Evolutionary conservation across 1,140 invertebrate genomes (phyloP), one percentile per base, ranked within the genome.

Genomic region (Aplysia californica): DNA sequence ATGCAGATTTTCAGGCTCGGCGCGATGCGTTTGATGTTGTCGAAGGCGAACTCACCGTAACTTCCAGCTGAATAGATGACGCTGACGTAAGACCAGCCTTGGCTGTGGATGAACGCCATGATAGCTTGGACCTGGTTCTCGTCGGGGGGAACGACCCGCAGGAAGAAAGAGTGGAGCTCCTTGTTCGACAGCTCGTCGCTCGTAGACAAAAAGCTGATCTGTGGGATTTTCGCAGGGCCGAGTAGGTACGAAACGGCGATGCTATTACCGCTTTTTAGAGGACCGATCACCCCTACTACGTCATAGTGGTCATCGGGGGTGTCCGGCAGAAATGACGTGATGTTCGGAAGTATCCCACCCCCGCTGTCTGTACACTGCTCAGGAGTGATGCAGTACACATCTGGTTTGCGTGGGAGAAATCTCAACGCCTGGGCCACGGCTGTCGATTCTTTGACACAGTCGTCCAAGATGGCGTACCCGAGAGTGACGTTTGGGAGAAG

Each of bases 101-200:
- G 91, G 23, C 76, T 89, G 84, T 74, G 88, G 35, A 93, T 90
- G 67, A 94, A 92, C 84, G 93, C 93, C 15, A 93, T 92, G 89
- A 94, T 93, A 0, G 93, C 93, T 79, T 92, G 90, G 0, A 93
- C 93, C 86, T 94, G 93, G 84, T 93, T 93, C 86, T 92, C 56
- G 66, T 83, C 82, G 2, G 80, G 73, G 39, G 82, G 76, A 0
- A 83, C 80, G 0, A 82, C 64, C 5, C 82, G 23, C 20, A 79
- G 33, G 70, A 83, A 83, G 55, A 78, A 82, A 20, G 75, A 71
- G 64, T 78, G 80, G 15, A 59, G 50, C 3, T 38, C 71, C 38
- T 76, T 78, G 68, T 82, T 75, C 29, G 76, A 77, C 15, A 83
- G 41, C 26, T 69, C 64, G 23, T 71, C 69, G 38, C 72, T 76